Conservation (phyloP, 2,113 vertebrate species). For the Dipodomys ordii region DNA sequence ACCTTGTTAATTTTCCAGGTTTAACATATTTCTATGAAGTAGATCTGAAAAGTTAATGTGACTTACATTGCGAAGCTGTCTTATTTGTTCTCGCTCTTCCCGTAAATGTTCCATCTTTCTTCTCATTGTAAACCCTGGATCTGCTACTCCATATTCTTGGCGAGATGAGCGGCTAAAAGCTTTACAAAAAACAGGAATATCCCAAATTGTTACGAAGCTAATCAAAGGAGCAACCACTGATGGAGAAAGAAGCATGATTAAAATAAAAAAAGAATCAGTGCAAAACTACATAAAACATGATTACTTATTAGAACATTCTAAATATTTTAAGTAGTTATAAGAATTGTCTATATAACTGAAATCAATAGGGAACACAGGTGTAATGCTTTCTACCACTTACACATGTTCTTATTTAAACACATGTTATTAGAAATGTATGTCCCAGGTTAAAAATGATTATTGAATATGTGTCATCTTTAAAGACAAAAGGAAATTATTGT, state of each 20-base stretch:
- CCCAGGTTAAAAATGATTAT: conserved; percentile 56
- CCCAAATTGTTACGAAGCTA: conserved; percentile 55
- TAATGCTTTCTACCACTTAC: conserved; percentile 53
- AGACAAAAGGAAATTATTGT: conserved; percentile 69
- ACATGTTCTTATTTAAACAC: conserved; percentile 61
- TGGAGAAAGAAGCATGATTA: conserved; percentile 44
- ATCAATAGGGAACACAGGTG: conserved; percentile 51
- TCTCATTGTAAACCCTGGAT: conserved; percentile 98
- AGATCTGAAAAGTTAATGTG: background rate
- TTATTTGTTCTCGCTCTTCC: conserved; percentile 97
- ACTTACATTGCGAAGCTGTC: conserved; percentile 94
- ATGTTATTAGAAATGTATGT: conserved; percentile 58
- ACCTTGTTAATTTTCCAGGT: background rate
- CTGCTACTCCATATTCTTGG: conserved; percentile 91
- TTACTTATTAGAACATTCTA: conserved; percentile 35
- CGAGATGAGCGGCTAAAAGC: conserved; percentile 93
- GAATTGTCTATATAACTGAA: conserved; percentile 63
- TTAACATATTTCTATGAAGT: conserved; percentile 41
- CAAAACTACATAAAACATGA: conserved; percentile 51
- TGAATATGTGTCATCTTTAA: conserved; percentile 64
- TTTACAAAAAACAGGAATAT: conserved; percentile 77
- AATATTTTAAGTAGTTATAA: conserved; percentile 45
- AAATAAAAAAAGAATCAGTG: conserved; percentile 36
- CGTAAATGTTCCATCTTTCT: conserved; percentile 99
- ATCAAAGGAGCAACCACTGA: conserved; percentile 13